A percentile compares a stretch with the other conserved stretches of the same genome.
Conservation (phyloP, 2,888 invertebrate species). For the Calliphora vomitoria region DNA sequence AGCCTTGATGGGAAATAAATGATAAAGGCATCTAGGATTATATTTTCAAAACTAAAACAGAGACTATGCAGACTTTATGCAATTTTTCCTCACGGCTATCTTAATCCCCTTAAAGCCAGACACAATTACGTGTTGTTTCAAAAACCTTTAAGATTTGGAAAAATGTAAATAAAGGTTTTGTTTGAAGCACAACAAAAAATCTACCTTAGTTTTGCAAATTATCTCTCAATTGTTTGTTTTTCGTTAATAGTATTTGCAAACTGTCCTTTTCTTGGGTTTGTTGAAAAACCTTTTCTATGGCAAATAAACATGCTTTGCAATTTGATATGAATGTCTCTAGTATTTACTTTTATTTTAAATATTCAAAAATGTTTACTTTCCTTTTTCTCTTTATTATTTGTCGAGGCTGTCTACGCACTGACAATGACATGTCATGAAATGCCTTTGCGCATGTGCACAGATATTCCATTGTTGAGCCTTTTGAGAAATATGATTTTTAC, state of each 20-base stretch:
- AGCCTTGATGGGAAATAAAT: background rate
- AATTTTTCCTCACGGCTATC: background rate
- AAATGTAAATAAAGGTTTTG: background rate
- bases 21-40: background rate
- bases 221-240: constrained; percentile 22
- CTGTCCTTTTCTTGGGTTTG: constrained; percentile 21
- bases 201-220: constrained; percentile 20
- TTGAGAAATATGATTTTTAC: constrained; percentile 50
- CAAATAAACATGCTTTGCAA: constrained; percentile 37
- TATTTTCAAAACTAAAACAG: background rate
- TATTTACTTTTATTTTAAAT: constrained; percentile 22
- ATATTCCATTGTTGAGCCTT: background rate
- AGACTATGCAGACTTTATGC: background rate
- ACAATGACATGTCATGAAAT: constrained; percentile 40
- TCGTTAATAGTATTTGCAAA: constrained; percentile 47
- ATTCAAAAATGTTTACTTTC: constrained; percentile 15
- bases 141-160: background rate
- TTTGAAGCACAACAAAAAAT: background rate
- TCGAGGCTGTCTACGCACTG: background rate
- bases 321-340: constrained; percentile 48
- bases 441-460: constrained; percentile 27
- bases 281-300: constrained; percentile 1
- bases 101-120: background rate
- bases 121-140: constrained; percentile 8
- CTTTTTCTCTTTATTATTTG: background rate